Evolutionary conservation across 92 coral and sea anemone genomes (phyloP).

Genomic region (Heliopora coerulea): DNA sequence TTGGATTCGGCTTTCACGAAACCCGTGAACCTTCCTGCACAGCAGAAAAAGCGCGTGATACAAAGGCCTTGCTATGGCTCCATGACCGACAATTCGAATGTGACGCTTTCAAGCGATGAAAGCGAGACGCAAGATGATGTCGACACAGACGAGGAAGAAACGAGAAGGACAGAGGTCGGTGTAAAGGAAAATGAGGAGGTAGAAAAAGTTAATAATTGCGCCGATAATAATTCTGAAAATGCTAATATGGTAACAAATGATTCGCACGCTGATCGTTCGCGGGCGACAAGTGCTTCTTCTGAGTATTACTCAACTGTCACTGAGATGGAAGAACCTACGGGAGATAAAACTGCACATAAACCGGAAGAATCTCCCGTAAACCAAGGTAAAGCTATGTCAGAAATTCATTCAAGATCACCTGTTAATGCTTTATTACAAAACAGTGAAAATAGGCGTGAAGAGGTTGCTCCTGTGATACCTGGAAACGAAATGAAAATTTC

Average conservation of each 20-base stretch:
- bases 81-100: conserved; percentile 17
- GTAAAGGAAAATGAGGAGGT: neutral
- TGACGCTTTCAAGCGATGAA: conserved; percentile 61
- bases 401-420: neutral
- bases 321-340: conserved; percentile 24
- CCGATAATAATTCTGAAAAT: neutral
- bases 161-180: conserved; percentile 37
- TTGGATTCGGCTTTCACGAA: conserved; percentile 89
- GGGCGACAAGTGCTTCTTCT: conserved; percentile 41
- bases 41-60: conserved; percentile 54
- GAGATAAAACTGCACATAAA: neutral
- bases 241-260: neutral
- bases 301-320: conserved; percentile 36
- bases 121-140: conserved; percentile 62
- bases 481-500: neutral
- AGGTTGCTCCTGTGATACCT: neutral
- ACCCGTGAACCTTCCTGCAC: conserved; percentile 82
- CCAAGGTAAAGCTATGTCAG: neutral
- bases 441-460: neutral
- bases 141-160: conserved; percentile 47
- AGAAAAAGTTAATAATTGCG: neutral
- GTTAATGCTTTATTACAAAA: neutral
- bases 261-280: conserved; percentile 11
- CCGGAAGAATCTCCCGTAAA: neutral
- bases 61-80: conserved; percentile 2